These are phyloP conservation scores for Glaucopsyche alexis DNA, from an alignment of 2,888 invertebrate species.

Conservation along the genomic window DNA sequence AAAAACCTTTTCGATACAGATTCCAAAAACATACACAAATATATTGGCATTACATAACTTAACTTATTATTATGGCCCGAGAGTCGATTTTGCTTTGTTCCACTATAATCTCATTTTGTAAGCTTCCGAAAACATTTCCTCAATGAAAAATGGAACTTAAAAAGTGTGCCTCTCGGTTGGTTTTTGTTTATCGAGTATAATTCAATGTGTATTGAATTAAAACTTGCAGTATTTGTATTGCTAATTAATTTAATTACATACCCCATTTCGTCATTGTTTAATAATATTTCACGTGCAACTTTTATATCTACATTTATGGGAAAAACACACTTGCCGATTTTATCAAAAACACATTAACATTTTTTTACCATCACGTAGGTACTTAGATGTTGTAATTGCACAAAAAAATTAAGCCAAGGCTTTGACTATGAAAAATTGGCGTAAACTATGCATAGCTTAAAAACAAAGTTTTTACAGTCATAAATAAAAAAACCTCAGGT, in stretches of 20 bases:
- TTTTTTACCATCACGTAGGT: too few species aligned
- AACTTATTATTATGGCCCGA: slow-evolving; percentile 49
- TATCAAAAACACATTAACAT: too few species aligned
- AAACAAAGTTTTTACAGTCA: neutral
- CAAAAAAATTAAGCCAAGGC: neutral
- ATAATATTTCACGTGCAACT: slow-evolving; percentile 40
- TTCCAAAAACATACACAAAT: slow-evolving; percentile 68
- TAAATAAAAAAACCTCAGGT: slow-evolving; percentile 4
- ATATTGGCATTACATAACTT: slow-evolving; percentile 53
- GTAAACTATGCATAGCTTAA: neutral
- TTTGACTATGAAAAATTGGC: neutral
- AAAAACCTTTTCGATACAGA: slow-evolving; percentile 50
- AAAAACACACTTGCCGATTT: neutral
- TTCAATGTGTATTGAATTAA: slow-evolving; percentile 75
- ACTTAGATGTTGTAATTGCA: neutral
- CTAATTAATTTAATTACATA: slow-evolving; percentile 77
- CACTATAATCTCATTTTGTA: slow-evolving; percentile 62
- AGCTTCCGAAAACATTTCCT: slow-evolving; percentile 68
- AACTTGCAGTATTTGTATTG: slow-evolving; percentile 73
- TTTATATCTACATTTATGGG: neutral
- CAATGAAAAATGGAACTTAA: slow-evolving; percentile 68
- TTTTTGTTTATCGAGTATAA: slow-evolving; percentile 58
- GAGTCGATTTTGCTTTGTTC: slow-evolving; percentile 55
- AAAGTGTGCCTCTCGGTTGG: slow-evolving; percentile 57
- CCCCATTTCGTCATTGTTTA: slow-evolving; percentile 65